A percentile compares a stretch with the other conserved stretches of the same genome.
Evolutionary conservation across 1,140 invertebrate species (phyloP).

Genomic region (Leptopilina clavipes): DNA sequence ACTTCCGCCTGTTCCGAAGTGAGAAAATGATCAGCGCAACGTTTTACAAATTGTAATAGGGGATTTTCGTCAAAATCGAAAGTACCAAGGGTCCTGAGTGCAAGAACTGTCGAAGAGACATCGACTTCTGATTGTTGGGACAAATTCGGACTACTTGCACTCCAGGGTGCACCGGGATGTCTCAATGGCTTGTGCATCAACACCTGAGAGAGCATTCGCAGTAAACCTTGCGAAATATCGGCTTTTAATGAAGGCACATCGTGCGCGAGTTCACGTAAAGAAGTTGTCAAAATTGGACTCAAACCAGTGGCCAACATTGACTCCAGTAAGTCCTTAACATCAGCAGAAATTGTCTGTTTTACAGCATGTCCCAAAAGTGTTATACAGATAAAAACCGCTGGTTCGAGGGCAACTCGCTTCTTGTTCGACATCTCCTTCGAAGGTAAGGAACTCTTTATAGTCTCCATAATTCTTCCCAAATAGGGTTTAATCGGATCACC

Average conservation of each 20-base stretch:
- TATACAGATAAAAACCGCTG: constrained; percentile 95
- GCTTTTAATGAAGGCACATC: constrained; percentile 91
- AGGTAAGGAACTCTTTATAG: constrained; percentile 88
- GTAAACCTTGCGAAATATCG: constrained; percentile 93
- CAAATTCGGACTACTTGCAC: constrained; percentile 65
- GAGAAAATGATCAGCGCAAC: constrained; percentile 95
- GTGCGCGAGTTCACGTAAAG: constrained; percentile 90
- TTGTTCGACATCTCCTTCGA: constrained; percentile 84
- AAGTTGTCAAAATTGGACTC: constrained; percentile 92
- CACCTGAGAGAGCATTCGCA: constrained; percentile 91
- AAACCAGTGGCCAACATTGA: constrained; percentile 94
- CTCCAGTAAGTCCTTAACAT: constrained; percentile 91
- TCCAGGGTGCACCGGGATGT: constrained; percentile 85
- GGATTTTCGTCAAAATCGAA: constrained; percentile 98
- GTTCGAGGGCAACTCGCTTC: constrained; percentile 84
- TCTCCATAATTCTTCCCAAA: constrained; percentile 90
- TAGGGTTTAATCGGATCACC: constrained; percentile 87
- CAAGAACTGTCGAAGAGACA: constrained; percentile 90
- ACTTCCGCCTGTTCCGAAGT: constrained; percentile 92
- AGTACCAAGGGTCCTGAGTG: constrained; percentile 93
- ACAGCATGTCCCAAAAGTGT: constrained; percentile 93
- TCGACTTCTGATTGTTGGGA: constrained; percentile 76
- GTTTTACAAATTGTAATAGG: constrained; percentile 91
- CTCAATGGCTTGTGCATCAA: constrained; percentile 91
- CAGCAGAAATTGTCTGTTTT: constrained; percentile 82